phyloP scores from a whole-genome alignment of 2,888 invertebrate species.

The Cephus sareptanus region DNA sequence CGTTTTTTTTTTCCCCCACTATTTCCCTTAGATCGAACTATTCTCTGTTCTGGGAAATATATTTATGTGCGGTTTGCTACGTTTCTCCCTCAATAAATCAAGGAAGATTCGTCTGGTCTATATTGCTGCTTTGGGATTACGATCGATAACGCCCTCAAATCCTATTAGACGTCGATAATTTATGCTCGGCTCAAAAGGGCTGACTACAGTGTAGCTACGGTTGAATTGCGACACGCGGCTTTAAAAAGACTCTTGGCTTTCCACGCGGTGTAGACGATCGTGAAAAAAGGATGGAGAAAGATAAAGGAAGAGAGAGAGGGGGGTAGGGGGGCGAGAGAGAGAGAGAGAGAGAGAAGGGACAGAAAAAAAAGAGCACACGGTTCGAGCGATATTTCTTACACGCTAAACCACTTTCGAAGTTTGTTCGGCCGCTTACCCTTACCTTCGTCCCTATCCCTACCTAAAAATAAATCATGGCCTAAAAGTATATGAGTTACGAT shows the following conservation, averaged over 20 bases:
- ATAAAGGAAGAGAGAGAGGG: slow-evolving; percentile 14
- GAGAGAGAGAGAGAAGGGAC: slow-evolving; percentile 8
- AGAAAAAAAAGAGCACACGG: slow-evolving; percentile 7
- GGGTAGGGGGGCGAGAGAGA: slow-evolving; percentile 7
- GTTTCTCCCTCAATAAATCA: neutral
- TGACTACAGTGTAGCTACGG: neutral
- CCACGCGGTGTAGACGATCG: slow-evolving; percentile 3
- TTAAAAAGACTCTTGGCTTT: neutral
- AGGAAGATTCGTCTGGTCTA: neutral
- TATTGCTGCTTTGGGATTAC: neutral
- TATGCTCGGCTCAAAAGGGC: neutral
- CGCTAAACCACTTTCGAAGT: slow-evolving; percentile 34
- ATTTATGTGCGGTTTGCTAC: neutral
- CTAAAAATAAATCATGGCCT: slow-evolving; percentile 30
- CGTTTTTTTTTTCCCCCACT: neutral
- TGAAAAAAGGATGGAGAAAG: slow-evolving; percentile 1
- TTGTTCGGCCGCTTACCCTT: slow-evolving; percentile 14
- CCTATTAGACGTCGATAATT: slow-evolving; percentile 5
- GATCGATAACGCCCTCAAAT: neutral
- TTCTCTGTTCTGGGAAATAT: neutral
- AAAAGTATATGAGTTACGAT: neutral
- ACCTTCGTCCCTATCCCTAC: slow-evolving; percentile 1
- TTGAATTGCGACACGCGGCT: neutral
- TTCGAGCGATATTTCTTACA: slow-evolving; percentile 27
- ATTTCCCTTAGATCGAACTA: neutral